Conservation (phyloP, 2,113 vertebrate genomes). For the Todiramphus saurophagus region DNA sequence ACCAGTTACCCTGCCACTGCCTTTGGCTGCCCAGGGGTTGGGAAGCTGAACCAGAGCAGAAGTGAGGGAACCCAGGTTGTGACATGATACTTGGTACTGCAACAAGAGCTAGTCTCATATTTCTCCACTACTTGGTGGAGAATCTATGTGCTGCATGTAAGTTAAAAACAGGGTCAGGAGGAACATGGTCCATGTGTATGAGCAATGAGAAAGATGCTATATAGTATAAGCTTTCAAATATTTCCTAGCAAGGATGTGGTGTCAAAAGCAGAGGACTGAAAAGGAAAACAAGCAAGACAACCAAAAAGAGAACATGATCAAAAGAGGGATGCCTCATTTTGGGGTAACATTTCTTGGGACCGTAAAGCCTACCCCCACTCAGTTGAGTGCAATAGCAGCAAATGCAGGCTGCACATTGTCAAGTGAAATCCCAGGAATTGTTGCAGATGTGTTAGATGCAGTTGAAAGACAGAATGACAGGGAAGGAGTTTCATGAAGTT, state of each 20-base stretch:
- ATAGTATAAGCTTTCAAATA: background rate
- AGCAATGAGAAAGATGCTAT: background rate
- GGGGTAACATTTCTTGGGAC: fast-evolving
- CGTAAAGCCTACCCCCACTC: background rate
- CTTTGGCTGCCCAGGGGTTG: background rate
- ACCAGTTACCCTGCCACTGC: background rate
- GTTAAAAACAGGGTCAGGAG: background rate
- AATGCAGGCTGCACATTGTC: background rate
- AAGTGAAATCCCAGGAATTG: background rate
- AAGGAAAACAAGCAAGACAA: background rate
- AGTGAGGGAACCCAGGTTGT: background rate
- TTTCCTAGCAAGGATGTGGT: background rate
- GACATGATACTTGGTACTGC: background rate
- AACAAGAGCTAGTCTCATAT: fast-evolving
- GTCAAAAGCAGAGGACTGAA: background rate
- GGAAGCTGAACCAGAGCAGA: background rate
- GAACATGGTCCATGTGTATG: fast-evolving
- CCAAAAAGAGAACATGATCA: background rate
- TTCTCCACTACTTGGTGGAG: background rate
- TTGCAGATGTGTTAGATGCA: background rate
- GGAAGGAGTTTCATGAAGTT: background rate
- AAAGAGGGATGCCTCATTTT: background rate
- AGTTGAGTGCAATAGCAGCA: background rate
- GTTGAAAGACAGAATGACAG: background rate
- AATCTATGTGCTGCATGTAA: fast-evolving